phyloP scores from a whole-genome alignment of 2,113 vertebrate species.

The Hippopotamus amphibius region DNA sequence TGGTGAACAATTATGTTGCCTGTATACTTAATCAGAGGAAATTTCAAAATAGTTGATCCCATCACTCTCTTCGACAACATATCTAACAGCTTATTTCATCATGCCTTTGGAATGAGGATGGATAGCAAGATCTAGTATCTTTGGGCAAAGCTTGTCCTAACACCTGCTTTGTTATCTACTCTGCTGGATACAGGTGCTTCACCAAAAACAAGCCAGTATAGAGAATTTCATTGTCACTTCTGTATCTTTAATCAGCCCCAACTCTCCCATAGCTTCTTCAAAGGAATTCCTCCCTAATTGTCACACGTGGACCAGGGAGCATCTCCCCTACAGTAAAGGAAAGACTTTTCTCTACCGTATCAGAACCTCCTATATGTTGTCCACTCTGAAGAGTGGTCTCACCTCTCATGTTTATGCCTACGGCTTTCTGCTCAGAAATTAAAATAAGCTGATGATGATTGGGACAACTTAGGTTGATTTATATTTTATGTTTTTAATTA shows the following conservation, averaged over 20 bases:
- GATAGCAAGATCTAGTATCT: slow-evolving; percentile 73
- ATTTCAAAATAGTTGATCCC: slow-evolving; percentile 80
- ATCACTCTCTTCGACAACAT: slow-evolving; percentile 86
- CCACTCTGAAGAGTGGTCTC: neutral
- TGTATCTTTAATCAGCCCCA: slow-evolving; percentile 57
- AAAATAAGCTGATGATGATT: neutral
- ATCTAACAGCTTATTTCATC: slow-evolving; percentile 80
- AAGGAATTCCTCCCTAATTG: neutral
- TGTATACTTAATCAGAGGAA: slow-evolving; percentile 84
- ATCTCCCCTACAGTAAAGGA: neutral
- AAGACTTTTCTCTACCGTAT: neutral
- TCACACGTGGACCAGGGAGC: neutral
- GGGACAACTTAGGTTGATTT: neutral
- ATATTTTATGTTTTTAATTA: slow-evolving; percentile 58
- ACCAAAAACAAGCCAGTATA: slow-evolving; percentile 59
- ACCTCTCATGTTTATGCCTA: neutral
- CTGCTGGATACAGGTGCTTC: slow-evolving; percentile 70
- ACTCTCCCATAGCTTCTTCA: neutral
- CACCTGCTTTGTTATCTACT: slow-evolving; percentile 79
- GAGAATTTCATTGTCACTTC: slow-evolving; percentile 75
- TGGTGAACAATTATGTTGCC: slow-evolving; percentile 74
- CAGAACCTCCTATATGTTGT: neutral
- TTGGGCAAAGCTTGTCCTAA: slow-evolving; percentile 75
- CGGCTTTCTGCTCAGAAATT: slow-evolving; percentile 39
- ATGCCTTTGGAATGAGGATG: slow-evolving; percentile 80